Evolutionary conservation across 2,113 vertebrate genomes (phyloP), one percentile per base, ranked within the genome.

Genomic region (Glaucomys volans): DNA sequence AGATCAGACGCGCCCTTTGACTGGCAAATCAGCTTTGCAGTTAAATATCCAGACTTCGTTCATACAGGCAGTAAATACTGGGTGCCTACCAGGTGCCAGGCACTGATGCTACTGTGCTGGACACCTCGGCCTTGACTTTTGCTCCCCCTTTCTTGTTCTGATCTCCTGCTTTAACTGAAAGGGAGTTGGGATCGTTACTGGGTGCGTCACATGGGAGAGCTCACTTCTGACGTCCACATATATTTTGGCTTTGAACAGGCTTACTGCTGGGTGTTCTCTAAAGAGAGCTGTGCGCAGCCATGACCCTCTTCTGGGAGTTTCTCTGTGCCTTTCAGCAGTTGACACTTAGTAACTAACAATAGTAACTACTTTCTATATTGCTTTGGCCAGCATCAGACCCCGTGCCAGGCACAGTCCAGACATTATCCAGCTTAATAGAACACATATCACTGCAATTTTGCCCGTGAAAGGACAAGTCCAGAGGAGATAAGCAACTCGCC

Each of bases 291-390:
- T 28, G 4, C 16, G 64, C 35, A 42, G 67, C 32, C 0, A 18
- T 66, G 94, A 75, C 74, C 67, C 75, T 44, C 40, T 47, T 35
- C 30, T 35, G 50, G 66, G 54, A 79, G 72, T 54, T 88, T 86
- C 89, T 93, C 8, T 47, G 59, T 76, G 26, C 44, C 69, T 90
- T 86, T 69, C n/a, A n/a, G 47, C 40, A 83, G 35, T 30, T 74
- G 47, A 86, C 18, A 16, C 80, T 64, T 17, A 76, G 67, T 37
- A 59, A 93, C 84, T 87, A 90, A 88, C 30, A 87, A 96, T 47
- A 74, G 54, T 24, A 62, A 59, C 72, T 37, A 24, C 62, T 69
- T 86, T 88, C 74, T 57, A 57, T 11, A 50, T 28, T 16, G 37
- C 37, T 44, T 54, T 80, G 87, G 72, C 13, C 42, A 71, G 66